A percentile compares a stretch with the other conserved stretches of the same genome.
These are phyloP conservation scores for Shinisaurus crocodilurus DNA, from an alignment of 2,113 vertebrate genomes.

Conservation along the genomic window DNA sequence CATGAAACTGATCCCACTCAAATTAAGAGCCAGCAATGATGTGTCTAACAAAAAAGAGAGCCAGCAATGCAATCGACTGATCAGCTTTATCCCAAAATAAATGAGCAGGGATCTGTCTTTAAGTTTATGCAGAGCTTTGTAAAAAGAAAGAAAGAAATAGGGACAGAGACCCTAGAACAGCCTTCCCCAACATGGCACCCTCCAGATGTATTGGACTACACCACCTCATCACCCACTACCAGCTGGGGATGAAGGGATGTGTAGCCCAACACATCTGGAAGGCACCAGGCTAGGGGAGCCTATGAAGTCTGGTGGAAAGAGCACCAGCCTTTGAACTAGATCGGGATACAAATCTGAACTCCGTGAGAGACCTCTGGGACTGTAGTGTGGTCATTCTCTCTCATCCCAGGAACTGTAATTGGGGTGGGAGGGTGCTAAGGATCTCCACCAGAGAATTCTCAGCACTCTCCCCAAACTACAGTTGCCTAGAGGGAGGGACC, in stretches of 20 bases:
- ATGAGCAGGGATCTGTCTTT: neutral
- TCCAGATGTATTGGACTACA: no score
- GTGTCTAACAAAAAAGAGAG: neutral
- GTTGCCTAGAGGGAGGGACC: neutral
- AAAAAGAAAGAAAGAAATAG: no score
- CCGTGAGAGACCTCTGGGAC: neutral
- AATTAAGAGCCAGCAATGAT: neutral
- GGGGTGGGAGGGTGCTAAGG: neutral
- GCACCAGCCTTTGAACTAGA: neutral
- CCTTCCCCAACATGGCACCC: neutral
- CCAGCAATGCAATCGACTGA: neutral
- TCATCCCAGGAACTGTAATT: neutral
- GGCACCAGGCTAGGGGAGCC: neutral
- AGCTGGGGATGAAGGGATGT: no score
- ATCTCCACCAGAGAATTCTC: neutral
- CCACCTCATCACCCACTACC: no score
- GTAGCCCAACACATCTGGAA: no score
- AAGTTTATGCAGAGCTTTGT: neutral
- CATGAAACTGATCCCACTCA: neutral
- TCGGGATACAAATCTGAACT: no score
- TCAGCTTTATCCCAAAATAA: neutral
- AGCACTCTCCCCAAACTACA: neutral
- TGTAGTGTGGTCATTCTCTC: neutral
- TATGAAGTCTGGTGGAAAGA: neutral
- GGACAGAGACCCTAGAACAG: neutral